Evolutionary conservation across 2,888 invertebrate genomes (phyloP), one percentile per base, ranked within the genome.

Genomic region (Nemotelus nigrinus): DNA sequence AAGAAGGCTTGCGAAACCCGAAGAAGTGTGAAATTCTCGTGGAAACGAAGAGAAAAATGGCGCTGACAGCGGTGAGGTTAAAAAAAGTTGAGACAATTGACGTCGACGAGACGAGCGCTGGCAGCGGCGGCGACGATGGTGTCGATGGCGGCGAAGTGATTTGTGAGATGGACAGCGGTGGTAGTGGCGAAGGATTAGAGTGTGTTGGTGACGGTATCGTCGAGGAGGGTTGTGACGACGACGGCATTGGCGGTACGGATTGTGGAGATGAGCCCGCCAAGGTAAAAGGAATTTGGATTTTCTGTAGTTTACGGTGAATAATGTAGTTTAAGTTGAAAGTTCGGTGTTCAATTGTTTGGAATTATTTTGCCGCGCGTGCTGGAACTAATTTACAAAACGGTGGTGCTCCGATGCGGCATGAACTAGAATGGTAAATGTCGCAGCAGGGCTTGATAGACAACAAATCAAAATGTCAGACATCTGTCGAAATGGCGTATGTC

Each of bases 41-140:
- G 45, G 67, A 48, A 58, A 72, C 6, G 25, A 3, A 60, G 63
- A 74, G 25, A 43, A 79, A 68, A 53, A 81, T 81, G 81, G 81
- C 81, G 70, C 68, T 81, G 79, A 80, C 81, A 53, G 79, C 80
- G 74, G 80, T 81, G 75, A 80, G 80, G 78, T 79, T 79, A 57
- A 80, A 79, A 76, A 80, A 79, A 72, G 74, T 74, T 39, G 60
- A 55, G 41, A 72, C 57, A n/a, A 63, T 50, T 60, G 74, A 74
- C 47, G 74, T 60, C 47, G 74, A 63, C 7, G 74, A 74, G 39
- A 8, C 57, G 74, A 74, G 48, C 39, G 58, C 58, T 72, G 72
- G 72, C 72, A 60, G 72, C 72, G 47, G 72, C 58, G 72, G 72
- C 25, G 67, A 39, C 65, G 65, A 65, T 10, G 44, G 48, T 47